A percentile compares a stretch with the other conserved stretches of the same genome.
phyloP scores from a whole-genome alignment of 2,797 vertebrate species.

The Poeciliopsis infans region DNA sequence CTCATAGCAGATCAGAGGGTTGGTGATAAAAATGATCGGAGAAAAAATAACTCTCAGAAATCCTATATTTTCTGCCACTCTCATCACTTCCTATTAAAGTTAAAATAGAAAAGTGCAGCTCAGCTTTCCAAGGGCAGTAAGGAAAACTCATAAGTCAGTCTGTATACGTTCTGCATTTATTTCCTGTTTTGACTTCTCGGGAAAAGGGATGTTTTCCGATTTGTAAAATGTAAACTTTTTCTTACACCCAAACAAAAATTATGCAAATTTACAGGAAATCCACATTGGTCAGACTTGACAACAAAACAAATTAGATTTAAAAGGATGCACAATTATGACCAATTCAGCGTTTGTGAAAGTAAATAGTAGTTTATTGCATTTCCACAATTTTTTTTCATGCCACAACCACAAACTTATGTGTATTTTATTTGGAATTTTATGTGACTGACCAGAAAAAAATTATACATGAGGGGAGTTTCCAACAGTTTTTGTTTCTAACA shows the following conservation, averaged over 20 bases:
- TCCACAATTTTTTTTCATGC: not conserved
- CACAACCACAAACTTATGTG: not conserved
- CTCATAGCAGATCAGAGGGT: conserved; percentile 51
- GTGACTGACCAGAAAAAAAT: not conserved
- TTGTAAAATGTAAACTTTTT: conserved; percentile 2
- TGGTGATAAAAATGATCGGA: conserved; percentile 65
- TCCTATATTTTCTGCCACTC: conserved; percentile 21
- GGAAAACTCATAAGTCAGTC: conserved; percentile 26
- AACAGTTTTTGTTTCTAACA: not conserved
- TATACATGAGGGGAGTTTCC: not conserved
- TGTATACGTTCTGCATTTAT: conserved; percentile 24
- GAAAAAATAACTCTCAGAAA: conserved; percentile 15
- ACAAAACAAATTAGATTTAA: conserved; percentile 23
- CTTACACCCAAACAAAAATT: conserved; percentile 7
- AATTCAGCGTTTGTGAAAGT: conserved; percentile 42
- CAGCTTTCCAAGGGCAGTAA: conserved; percentile 6
- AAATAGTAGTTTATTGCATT: conserved; percentile 27
- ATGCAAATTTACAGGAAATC: conserved; percentile 20
- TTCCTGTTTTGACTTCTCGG: conserved; percentile 29
- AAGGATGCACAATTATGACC: conserved; percentile 36
- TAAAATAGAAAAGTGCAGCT: not conserved
- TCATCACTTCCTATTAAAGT: conserved; percentile 5
- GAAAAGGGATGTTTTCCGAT: not conserved
- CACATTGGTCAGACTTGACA: conserved; percentile 6
- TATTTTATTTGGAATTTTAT: not conserved